Conservation (phyloP, 1,140 invertebrate species). For the Caenorhabditis briggsae region DNA sequence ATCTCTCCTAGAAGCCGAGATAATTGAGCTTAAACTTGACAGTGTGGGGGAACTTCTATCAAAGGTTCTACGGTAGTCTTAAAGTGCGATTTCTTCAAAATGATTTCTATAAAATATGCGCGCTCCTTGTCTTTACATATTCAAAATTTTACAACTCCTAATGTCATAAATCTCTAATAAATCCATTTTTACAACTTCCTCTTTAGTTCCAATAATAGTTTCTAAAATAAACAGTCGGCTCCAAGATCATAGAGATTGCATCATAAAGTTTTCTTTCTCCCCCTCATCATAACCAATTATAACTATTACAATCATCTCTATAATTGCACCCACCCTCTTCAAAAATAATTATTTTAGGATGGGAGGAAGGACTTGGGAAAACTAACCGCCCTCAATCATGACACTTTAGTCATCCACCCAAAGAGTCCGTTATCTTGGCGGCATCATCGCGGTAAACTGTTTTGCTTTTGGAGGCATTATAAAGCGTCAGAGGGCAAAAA, state of each 20-base stretch:
- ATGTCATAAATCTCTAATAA: too few species aligned
- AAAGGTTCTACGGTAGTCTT: too few species aligned
- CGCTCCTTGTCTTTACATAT: too few species aligned
- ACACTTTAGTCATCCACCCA: conserved; percentile 23
- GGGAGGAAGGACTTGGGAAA: background rate
- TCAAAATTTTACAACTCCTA: too few species aligned
- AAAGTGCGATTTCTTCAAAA: too few species aligned
- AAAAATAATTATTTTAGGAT: conserved; percentile 2
- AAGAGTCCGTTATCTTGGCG: conserved; percentile 21
- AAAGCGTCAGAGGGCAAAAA: background rate
- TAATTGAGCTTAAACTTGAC: too few species aligned
- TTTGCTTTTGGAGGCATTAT: background rate
- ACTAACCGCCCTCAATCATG: conserved; percentile 39
- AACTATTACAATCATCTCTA: background rate
- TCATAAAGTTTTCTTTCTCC: background rate
- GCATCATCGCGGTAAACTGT: conserved; percentile 36
- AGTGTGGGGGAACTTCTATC: too few species aligned
- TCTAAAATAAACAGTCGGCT: background rate
- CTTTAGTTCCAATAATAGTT: background rate
- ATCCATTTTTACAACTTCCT: too few species aligned
- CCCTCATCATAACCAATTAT: background rate
- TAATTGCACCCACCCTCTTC: conserved; percentile 8
- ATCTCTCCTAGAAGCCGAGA: too few species aligned
- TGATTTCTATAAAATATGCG: too few species aligned
- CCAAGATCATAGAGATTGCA: background rate